Evolutionary conservation across 2,113 vertebrate species (phyloP).

Genomic region (Rana temporaria): DNA sequence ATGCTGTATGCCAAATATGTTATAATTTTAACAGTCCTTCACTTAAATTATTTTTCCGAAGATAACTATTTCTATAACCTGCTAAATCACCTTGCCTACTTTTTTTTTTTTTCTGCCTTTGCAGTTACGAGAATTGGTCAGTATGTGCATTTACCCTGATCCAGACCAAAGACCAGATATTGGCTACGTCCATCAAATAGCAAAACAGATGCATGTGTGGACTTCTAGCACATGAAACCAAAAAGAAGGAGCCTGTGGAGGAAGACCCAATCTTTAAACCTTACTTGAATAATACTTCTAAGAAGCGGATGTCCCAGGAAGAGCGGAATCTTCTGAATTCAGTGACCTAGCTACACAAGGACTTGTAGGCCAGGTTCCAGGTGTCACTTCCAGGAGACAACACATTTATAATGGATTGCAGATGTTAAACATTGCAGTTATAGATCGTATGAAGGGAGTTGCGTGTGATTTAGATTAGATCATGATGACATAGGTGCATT

Average conservation of each 20-base stretch:
- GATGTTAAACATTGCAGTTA: conserved; percentile 62
- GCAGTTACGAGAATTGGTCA: conserved; percentile 85
- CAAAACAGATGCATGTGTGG: conserved; percentile 86
- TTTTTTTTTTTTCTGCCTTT: not conserved
- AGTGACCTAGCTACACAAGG: conserved; percentile 65
- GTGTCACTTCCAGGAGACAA: conserved; percentile 65
- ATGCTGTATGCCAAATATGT: too few species aligned
- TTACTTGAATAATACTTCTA: conserved; percentile 71
- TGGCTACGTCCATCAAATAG: conserved; percentile 81
- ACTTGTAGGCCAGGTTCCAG: conserved; percentile 64
- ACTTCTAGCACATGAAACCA: conserved; percentile 78
- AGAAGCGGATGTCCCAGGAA: conserved; percentile 63
- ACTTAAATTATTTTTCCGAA: too few species aligned
- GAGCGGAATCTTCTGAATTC: conserved; percentile 61
- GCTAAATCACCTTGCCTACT: too few species aligned
- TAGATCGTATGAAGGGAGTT: conserved; percentile 66
- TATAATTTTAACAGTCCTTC: too few species aligned
- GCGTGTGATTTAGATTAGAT: conserved; percentile 71
- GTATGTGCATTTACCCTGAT: conserved; percentile 85
- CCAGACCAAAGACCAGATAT: conserved; percentile 82
- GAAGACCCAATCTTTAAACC: conserved; percentile 67
- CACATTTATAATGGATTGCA: conserved; percentile 50
- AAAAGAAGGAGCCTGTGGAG: not conserved
- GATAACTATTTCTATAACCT: too few species aligned
- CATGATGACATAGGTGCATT: conserved; percentile 55